phyloP scores from a whole-genome alignment of 2,888 invertebrate genomes.

The Cerastis leucographa region DNA sequence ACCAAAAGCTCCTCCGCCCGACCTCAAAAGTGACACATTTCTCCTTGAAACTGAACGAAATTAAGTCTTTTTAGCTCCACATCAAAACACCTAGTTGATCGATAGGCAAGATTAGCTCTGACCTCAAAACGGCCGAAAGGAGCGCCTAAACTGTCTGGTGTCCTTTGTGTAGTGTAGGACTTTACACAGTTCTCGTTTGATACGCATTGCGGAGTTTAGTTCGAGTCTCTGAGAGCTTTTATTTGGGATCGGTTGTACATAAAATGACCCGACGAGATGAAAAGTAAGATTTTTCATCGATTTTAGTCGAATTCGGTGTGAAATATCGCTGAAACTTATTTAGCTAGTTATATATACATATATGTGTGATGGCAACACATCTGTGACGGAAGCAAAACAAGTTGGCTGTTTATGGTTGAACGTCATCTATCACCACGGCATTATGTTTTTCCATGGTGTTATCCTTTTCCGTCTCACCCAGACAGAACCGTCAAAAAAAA shows the following conservation, averaged over 20 bases:
- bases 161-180: conserved; percentile 48
- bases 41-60: neutral
- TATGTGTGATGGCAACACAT: no score
- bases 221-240: neutral
- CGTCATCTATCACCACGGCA: no score
- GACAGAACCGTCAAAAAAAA: no score
- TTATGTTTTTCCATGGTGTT: no score
- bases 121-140: conserved; percentile 47
- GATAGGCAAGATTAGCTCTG: conserved; percentile 48
- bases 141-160: conserved; percentile 35
- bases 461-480: no score
- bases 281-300: neutral
- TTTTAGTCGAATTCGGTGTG: neutral
- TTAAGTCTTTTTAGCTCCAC: neutral
- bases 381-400: no score
- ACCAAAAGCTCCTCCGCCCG: neutral
- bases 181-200: conserved; percentile 11
- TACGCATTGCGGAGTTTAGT: conserved; percentile 57
- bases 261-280: neutral
- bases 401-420: no score
- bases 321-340: no score
- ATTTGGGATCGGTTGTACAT: conserved; percentile 9
- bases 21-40: neutral
- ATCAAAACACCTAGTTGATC: conserved; percentile 41
- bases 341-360: no score